phyloP scores from a whole-genome alignment of 2,888 invertebrate genomes.

The Nebria brevicollis region DNA sequence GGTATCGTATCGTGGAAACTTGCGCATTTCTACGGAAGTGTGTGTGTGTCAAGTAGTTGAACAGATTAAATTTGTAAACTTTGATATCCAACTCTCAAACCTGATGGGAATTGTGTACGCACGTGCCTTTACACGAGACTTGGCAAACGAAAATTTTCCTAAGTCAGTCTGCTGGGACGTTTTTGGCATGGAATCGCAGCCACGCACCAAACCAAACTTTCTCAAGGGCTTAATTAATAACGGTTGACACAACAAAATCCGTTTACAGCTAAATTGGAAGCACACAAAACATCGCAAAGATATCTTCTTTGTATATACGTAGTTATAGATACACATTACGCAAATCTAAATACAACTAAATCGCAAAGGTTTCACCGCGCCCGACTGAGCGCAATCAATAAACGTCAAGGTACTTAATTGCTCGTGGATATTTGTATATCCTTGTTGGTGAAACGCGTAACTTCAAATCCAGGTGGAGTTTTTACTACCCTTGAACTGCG shows the following conservation, averaged over 20 bases:
- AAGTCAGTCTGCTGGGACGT: conserved; percentile 20
- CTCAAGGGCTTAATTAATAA: conserved; percentile 47
- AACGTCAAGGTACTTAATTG: conserved; percentile 4
- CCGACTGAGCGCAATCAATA: neutral
- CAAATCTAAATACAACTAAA: neutral
- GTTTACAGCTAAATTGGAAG: conserved; percentile 39
- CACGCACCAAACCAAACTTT: conserved; percentile 22
- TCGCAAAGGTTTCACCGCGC: neutral
- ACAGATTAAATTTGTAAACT: conserved; percentile 44
- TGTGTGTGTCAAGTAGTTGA: conserved; percentile 39
- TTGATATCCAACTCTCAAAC: conserved; percentile 40
- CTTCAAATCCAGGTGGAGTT: neutral
- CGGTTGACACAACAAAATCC: conserved; percentile 47
- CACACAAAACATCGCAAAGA: conserved; percentile 28
- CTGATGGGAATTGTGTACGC: conserved; percentile 40
- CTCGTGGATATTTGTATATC: neutral
- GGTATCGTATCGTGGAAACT: conserved; percentile 38
- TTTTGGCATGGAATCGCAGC: neutral
- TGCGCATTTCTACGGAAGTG: neutral
- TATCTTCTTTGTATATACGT: conserved; percentile 3
- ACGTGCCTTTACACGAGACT: conserved; percentile 23
- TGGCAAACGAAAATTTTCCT: conserved; percentile 25
- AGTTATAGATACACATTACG: neutral
- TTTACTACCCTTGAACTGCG: neutral
- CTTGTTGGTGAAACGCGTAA: neutral